phyloP scores from a whole-genome alignment of 2,797 vertebrate genomes.

The Platyrinchus mystaceus region DNA sequence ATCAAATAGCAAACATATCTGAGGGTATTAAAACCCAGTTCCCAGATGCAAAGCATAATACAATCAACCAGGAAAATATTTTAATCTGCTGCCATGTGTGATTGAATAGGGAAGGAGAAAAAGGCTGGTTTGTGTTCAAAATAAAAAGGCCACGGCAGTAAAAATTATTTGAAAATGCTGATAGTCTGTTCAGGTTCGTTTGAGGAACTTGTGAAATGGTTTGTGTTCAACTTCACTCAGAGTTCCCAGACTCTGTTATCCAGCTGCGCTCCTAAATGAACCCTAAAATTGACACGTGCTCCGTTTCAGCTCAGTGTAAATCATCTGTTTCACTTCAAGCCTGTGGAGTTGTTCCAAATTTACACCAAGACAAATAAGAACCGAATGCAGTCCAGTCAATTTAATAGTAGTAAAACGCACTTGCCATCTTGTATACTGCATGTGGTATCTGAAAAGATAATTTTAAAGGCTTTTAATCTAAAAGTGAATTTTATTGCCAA shows the following conservation, averaged over 20 bases:
- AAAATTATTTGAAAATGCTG: neutral
- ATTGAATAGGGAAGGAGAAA: neutral
- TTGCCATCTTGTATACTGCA: neutral
- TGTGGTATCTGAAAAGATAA: neutral
- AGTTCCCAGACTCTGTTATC: neutral
- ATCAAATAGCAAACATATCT: constrained; percentile 15
- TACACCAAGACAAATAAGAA: neutral
- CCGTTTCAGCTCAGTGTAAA: neutral
- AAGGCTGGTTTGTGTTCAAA: neutral
- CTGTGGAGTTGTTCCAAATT: neutral
- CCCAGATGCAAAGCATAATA: constrained; percentile 9
- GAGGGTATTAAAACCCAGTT: constrained; percentile 20
- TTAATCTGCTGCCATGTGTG: constrained; percentile 39
- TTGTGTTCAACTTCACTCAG: neutral
- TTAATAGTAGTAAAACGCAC: neutral
- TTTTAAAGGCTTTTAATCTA: neutral
- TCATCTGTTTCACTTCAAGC: constrained; percentile 13
- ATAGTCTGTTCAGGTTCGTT: neutral
- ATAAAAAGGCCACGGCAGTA: neutral
- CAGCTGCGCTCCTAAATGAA: neutral
- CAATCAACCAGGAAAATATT: constrained; percentile 30
- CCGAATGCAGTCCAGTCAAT: neutral
- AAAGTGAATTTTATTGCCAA: neutral
- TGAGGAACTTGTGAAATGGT: neutral
- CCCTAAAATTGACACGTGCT: neutral